A percentile compares a stretch with the other conserved stretches of the same genome.
phyloP scores from a whole-genome alignment of 2,888 invertebrate species.

The Caenorhabditis sp. region DNA sequence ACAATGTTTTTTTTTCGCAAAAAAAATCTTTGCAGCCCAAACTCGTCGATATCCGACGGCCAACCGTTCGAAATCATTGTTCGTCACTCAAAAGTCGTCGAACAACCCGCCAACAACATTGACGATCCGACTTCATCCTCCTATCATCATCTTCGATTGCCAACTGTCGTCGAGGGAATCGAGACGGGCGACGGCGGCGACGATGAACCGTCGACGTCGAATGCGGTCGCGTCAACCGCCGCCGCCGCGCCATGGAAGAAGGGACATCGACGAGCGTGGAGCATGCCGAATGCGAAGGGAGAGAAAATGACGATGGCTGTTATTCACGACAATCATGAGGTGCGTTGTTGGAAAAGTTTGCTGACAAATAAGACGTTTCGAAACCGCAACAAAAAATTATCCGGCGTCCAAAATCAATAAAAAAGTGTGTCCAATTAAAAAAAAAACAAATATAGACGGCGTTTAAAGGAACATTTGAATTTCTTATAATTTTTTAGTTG shows the following conservation, averaged over 20 bases:
- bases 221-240: not conserved
- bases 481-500: no score
- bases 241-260: constrained; percentile 52
- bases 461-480: no score
- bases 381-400: no score
- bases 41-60: constrained; percentile 17
- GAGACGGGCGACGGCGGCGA: constrained; percentile 2
- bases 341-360: not conserved
- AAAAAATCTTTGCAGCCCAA: constrained; percentile 22
- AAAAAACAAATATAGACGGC: no score
- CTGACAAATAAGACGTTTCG: no score
- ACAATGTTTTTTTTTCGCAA: not conserved
- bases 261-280: constrained; percentile 68
- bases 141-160: constrained; percentile 12
- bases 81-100: constrained; percentile 59
- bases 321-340: constrained; percentile 54
- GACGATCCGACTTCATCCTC: constrained; percentile 26
- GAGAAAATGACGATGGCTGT: constrained; percentile 65
- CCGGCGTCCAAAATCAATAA: no score
- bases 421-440: no score
- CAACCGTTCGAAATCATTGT: constrained; percentile 67
- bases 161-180: constrained; percentile 34
- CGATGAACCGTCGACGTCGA: constrained; percentile 30
- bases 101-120: constrained; percentile 34
- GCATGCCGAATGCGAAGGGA: constrained; percentile 68